Evolutionary conservation across 2,888 invertebrate species (phyloP), one percentile per base, ranked within the genome.

Genomic region (Pammene fasciana): DNA sequence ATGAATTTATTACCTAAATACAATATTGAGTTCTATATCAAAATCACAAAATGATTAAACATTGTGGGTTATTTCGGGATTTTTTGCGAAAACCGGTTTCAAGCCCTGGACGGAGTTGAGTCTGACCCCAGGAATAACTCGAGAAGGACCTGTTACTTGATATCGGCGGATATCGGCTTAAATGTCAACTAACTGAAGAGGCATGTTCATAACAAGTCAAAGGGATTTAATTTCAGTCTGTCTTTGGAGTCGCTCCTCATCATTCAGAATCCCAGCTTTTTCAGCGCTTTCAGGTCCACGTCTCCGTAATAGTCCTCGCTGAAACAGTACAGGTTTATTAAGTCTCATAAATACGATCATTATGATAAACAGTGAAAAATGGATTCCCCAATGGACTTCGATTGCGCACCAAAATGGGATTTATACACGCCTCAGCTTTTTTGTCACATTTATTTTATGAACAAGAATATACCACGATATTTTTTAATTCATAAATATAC

Each of bases 221-320:
- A 82, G 70, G 85, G 89, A 76, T 91, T 90, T 68, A 92, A 82
- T 83, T 87, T 91, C 80, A 91, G 87, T 85, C 89, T 92, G 88
- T 86, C 86, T 83, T 91, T 91, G 75, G 91, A 91, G 89, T 78
- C 86, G 88, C 90, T 87, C 86, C 90, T 86, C 80, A 88, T 81
- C 90, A 92, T 94, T 92, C 92, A 95, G 90, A 94, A 95, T 85
- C 97, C 97, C 91, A 96, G 90, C 87, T 97, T 97, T 94, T 96
- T 96, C 83, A 97, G 93, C 71, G 96, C 95, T 92, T 97, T 97
- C 77, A 97, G 93, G 89, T 97, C 97, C 81, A 97, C 96, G 84
- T 97, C 97, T 77, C 97, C 97, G 88, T 97, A 97, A 94, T 97
- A 97, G 92, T 97, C 97, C 94, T 97, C 97, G 92, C 97, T 97